Conservation (phyloP, 1,140 invertebrate species). For the Lucilia cuprina region DNA sequence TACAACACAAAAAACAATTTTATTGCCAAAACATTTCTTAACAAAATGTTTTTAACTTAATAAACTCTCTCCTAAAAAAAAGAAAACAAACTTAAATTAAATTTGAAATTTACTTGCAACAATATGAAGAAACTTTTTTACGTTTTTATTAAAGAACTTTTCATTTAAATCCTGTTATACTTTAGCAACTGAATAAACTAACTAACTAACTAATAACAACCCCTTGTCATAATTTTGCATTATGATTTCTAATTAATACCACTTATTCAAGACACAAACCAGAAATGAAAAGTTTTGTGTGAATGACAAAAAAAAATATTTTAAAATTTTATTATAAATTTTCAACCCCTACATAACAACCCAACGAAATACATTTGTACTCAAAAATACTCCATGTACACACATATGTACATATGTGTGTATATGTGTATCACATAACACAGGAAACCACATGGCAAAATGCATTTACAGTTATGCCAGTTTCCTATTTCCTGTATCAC, state of each 20-base stretch:
- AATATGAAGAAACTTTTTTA: not conserved
- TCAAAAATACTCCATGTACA: no score
- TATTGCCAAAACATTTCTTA: not conserved
- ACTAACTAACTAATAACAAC: no score
- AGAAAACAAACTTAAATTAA: not conserved
- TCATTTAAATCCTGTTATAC: not conserved
- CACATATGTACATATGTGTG: not conserved
- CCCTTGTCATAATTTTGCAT: not conserved
- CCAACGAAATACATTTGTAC: no score
- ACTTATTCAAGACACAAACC: conserved; percentile 22
- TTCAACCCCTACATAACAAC: not conserved
- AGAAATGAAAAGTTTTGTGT: not conserved
- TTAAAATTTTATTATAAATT: not conserved
- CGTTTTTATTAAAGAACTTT: not conserved
- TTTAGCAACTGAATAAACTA: not conserved
- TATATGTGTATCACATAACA: not conserved
- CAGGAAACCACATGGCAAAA: conserved; percentile 6
- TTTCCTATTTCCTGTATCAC: conserved; percentile 9
- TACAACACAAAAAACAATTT: not conserved
- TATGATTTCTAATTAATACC: conserved; percentile 28
- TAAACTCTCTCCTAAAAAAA: not conserved
- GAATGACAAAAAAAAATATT: not conserved
- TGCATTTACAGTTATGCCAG: conserved; percentile 17
- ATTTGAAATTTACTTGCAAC: not conserved
- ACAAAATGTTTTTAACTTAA: not conserved